Base-by-base conservation (phyloP, 2,113 vertebrate species). In the Paramisgurnus dabryanus region DNA sequence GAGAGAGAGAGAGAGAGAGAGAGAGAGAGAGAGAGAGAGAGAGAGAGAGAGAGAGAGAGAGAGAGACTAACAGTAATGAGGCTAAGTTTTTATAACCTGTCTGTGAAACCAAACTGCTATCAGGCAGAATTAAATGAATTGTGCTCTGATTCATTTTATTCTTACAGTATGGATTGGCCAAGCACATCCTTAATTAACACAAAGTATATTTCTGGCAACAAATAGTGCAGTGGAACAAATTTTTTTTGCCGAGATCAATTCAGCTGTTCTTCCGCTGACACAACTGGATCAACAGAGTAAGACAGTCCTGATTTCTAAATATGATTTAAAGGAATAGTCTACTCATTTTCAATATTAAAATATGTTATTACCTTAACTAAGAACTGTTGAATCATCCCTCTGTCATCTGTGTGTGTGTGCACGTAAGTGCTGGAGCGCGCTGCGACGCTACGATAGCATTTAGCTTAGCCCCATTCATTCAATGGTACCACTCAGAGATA, bases 151-250 rank as follows among this genome's bases (percentile, higher is more conserved):
- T 12, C 40, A 72, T 57, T 57, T 5, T 13, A n/a, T 75, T 69
- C 69, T 34, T 71, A 55, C 39, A 4, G 47, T 82, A 71, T 77
- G n/a, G 47, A 64, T 40, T 61, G 47, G 5, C 45, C 18, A 8
- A 75, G 11, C 65, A 50, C 50, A 69, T 53, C 64, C 57, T 68
- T 68, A 71, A 82, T 82, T 78, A 77, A 40, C 67, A 77, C 58
- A 45, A 43, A 82, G 80, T 82, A 40, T 50, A n/a, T 47, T 82
- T 78, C 71, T 82, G 80, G 80, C 80, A 12, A 34, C 58, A 53
- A 53, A 67, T 55, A n/a, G 47, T 82, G 80, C 80, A 57, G 49
- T 13, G 3, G 49, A 39, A 43, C 9, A 17, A 43, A 70, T 11
- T 68, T 41, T 10, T 50, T 12, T 4, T 55, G 58, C 80, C 74